Conservation (phyloP, 2,797 vertebrate genomes). For the Liasis olivaceus region DNA sequence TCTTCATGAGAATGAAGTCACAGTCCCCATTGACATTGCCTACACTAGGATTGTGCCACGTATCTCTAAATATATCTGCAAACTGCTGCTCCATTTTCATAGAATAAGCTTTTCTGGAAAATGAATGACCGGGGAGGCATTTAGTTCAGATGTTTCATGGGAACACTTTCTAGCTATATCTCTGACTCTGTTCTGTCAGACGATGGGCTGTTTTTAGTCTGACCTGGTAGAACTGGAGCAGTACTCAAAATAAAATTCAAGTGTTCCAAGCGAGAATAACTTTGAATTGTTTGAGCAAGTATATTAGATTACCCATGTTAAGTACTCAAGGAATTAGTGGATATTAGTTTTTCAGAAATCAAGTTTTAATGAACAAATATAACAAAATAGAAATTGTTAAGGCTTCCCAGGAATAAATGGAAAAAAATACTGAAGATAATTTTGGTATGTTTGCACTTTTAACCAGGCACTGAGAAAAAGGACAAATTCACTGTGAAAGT, state of each 20-base stretch:
- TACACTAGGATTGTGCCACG: neutral
- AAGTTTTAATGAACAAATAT: neutral
- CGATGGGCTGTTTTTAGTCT: neutral
- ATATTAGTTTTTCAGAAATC: conserved; percentile 5
- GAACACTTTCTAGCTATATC: neutral
- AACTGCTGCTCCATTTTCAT: neutral
- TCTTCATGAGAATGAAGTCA: neutral
- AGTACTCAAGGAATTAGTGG: neutral
- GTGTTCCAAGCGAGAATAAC: neutral
- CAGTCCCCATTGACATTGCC: neutral
- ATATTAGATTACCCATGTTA: neutral
- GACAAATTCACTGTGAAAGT: neutral
- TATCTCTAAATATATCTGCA: neutral
- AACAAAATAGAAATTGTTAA: neutral
- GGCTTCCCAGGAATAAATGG: neutral
- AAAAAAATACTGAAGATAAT: neutral
- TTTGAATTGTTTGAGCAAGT: neutral
- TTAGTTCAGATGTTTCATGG: neutral
- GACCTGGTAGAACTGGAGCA: neutral
- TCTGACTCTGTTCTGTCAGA: neutral
- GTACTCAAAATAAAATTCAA: neutral
- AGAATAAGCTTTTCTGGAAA: neutral
- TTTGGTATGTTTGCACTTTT: neutral
- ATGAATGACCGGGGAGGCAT: neutral
- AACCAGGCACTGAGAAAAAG: neutral